Evolutionary conservation across 2,888 invertebrate genomes (phyloP).

Genomic region (Dinocampus coccinellae): DNA sequence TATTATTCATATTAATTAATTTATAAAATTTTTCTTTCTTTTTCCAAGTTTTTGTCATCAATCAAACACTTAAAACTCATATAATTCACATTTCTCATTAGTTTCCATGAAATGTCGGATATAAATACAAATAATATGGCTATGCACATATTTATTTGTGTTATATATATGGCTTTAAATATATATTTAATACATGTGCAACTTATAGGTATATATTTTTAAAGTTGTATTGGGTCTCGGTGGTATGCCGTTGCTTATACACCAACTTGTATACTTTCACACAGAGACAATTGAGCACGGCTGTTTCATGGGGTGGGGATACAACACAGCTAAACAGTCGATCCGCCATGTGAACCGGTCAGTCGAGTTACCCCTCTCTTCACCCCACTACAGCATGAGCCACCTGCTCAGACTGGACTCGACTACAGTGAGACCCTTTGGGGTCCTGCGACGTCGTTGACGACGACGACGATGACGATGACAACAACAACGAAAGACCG

Average conservation of each 20-base stretch:
- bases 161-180: neutral
- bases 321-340: constrained; percentile 53
- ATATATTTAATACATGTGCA: constrained; percentile 16
- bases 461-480: constrained; percentile 32
- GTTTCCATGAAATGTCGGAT: neutral
- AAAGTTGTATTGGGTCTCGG: neutral
- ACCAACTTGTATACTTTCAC: neutral
- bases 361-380: constrained; percentile 60
- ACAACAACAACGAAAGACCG: constrained; percentile 37
- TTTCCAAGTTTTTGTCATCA: neutral
- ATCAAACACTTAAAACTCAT: neutral
- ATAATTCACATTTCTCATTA: neutral
- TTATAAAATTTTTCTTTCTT: no score
- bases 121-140: neutral
- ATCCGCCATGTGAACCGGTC: constrained; percentile 68
- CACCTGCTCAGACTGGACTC: constrained; percentile 64
- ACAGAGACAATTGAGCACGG: neutral
- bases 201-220: constrained; percentile 31
- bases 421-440: constrained; percentile 47
- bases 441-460: constrained; percentile 39
- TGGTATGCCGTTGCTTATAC: neutral
- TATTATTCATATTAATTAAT: no score
- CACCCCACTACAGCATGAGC: constrained; percentile 53
- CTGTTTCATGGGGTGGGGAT: constrained; percentile 34
- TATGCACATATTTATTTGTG: constrained; percentile 25